A percentile compares a stretch with the other conserved stretches of the same genome.
Conservation (phyloP, 2,113 vertebrate genomes). For the Speoplatyrhinus poulsoni region DNA sequence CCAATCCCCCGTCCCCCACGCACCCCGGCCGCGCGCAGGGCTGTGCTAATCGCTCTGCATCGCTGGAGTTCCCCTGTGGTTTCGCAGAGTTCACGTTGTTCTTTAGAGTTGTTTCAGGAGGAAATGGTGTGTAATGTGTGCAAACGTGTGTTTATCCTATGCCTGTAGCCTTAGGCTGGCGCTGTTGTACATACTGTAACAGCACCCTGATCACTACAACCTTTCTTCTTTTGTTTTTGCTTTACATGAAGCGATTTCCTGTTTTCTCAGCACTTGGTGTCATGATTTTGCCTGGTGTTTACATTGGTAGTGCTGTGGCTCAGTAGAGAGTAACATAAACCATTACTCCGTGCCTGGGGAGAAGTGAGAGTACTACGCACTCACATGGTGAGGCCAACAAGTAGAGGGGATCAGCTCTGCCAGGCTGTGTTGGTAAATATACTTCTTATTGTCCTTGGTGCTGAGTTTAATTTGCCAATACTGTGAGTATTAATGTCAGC, state of each 20-base stretch:
- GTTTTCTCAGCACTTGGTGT: background rate
- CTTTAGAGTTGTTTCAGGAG: background rate
- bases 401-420: background rate
- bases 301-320: background rate
- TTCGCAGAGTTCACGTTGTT: conserved; percentile 10
- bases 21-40: conserved; percentile 7
- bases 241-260: background rate
- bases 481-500: too few relatives aligned
- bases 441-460: too few relatives aligned
- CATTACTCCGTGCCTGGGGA: background rate
- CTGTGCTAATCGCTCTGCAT: background rate
- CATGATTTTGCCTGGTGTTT: background rate
- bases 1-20: background rate
- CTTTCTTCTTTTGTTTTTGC: background rate
- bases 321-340: background rate
- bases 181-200: background rate
- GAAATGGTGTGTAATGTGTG: background rate
- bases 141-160: background rate
- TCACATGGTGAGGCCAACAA: conserved; percentile 2
- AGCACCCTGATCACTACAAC: too few relatives aligned
- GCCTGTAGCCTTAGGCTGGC: conserved; percentile 1
- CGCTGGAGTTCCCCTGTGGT: conserved; percentile 9
- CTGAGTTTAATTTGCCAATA: too few relatives aligned
- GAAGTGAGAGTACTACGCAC: background rate
- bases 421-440: background rate